These are phyloP conservation scores for Ciconia stormi DNA, from an alignment of 2,113 vertebrate species.

Conservation along the genomic window DNA sequence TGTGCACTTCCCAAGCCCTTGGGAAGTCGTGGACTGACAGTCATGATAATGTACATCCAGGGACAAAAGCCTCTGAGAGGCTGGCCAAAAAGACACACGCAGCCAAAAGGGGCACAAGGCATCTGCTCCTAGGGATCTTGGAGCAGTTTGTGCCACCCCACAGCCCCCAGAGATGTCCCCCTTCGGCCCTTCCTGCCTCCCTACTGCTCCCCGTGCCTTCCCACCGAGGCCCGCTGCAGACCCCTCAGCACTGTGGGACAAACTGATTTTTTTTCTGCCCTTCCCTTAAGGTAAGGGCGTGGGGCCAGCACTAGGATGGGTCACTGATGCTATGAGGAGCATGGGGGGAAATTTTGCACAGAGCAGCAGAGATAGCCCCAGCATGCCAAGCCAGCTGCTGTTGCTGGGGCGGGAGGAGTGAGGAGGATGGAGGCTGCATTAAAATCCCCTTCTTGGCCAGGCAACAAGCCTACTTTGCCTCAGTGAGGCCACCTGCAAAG, in stretches of 20 bases:
- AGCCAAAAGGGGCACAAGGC: neutral
- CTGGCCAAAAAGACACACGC: neutral
- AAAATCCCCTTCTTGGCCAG: neutral
- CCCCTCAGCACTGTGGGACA: neutral
- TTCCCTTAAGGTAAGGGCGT: neutral
- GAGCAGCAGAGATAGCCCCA: neutral
- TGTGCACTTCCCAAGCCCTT: neutral
- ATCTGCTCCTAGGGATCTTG: too few relatives aligned
- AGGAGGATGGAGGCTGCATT: neutral
- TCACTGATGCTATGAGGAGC: neutral
- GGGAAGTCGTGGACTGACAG: neutral
- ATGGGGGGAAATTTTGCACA: neutral
- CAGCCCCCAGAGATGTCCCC: accelerated
- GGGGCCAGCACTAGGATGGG: accelerated
- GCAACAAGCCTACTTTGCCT: neutral
- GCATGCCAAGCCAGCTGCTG: accelerated
- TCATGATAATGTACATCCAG: accelerated
- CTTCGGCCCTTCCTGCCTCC: neutral
- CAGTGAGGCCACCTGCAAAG: neutral
- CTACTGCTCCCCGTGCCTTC: neutral
- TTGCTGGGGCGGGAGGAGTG: neutral
- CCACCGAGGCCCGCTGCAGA: neutral
- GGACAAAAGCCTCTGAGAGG: neutral
- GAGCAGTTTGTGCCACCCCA: neutral
- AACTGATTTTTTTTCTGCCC: accelerated